These are phyloP conservation scores for Gallinago jamesoni DNA, from an alignment of 2,113 vertebrate species.

Conservation along the genomic window DNA sequence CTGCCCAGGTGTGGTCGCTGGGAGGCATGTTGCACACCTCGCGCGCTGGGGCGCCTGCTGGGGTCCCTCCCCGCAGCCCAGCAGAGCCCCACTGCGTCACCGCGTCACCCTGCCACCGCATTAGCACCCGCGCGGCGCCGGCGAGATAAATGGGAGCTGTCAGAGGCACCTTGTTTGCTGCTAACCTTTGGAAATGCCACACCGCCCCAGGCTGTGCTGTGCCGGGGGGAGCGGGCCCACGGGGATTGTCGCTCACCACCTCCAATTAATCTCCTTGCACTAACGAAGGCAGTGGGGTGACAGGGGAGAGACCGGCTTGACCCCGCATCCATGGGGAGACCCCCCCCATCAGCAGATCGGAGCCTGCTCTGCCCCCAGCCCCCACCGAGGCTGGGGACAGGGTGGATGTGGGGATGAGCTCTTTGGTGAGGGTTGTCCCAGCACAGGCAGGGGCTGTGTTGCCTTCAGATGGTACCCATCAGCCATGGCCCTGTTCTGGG, in stretches of 20 bases:
- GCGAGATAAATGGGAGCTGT: slow-evolving; percentile 72
- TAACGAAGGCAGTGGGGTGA: slow-evolving; percentile 31
- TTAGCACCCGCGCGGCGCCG: slow-evolving; percentile 45
- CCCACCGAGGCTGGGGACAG: rapidly evolving
- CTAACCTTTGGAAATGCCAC: slow-evolving; percentile 73
- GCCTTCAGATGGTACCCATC: rapidly evolving
- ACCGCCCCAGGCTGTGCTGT: background rate
- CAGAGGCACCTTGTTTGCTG: slow-evolving; percentile 70
- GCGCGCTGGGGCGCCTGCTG: background rate
- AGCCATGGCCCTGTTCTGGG: rapidly evolving
- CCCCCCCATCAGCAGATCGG: rapidly evolving
- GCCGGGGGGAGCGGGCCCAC: background rate
- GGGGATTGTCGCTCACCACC: slow-evolving; percentile 29
- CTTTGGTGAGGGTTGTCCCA: background rate
- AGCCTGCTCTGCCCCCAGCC: rapidly evolving
- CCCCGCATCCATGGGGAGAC: background rate
- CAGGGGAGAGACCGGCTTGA: background rate
- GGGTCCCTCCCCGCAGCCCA: background rate
- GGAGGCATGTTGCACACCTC: background rate
- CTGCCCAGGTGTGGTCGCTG: background rate
- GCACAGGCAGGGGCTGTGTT: rapidly evolving
- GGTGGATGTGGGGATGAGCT: background rate
- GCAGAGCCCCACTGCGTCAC: background rate
- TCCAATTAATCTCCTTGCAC: slow-evolving; percentile 44
- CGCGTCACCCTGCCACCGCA: slow-evolving; percentile 28